A percentile compares a stretch with the other conserved stretches of the same genome.
phyloP scores from a whole-genome alignment of 2,113 vertebrate genomes.

The Oreocharis arfaki region DNA sequence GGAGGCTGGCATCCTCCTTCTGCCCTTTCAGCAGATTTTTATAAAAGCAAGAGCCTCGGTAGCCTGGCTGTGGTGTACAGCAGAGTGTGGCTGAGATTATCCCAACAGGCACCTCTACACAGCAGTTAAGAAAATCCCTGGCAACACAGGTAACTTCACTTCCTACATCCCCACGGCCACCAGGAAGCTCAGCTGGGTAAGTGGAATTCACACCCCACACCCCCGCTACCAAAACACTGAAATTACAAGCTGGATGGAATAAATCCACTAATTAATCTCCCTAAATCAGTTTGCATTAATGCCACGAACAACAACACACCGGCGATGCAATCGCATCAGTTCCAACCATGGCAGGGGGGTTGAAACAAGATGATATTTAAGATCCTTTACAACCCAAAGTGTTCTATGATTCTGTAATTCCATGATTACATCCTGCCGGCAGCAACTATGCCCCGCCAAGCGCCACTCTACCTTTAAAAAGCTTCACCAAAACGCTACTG shows the following conservation, averaged over 20 bases:
- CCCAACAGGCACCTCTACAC: fast-evolving
- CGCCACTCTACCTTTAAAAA: background rate
- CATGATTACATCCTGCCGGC: background rate
- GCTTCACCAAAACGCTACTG: background rate
- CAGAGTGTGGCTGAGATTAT: background rate
- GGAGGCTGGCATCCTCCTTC: conserved; percentile 16
- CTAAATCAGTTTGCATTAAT: background rate
- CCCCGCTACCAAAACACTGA: background rate
- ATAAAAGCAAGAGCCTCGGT: background rate
- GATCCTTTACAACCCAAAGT: background rate
- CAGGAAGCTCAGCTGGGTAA: background rate
- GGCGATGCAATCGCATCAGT: background rate
- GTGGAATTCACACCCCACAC: background rate
- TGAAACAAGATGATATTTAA: background rate
- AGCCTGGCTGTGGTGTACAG: fast-evolving
- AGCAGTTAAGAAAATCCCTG: background rate
- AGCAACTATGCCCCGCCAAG: background rate
- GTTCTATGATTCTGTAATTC: background rate
- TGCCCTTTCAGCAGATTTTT: conserved; percentile 35
- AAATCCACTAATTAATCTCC: background rate
- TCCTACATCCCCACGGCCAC: background rate
- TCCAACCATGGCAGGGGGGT: background rate
- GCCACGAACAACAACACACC: background rate
- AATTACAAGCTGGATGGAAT: background rate
- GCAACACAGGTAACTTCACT: background rate